phyloP scores from a whole-genome alignment of 2,888 invertebrate species.

The Ferdinandea cuprea region DNA sequence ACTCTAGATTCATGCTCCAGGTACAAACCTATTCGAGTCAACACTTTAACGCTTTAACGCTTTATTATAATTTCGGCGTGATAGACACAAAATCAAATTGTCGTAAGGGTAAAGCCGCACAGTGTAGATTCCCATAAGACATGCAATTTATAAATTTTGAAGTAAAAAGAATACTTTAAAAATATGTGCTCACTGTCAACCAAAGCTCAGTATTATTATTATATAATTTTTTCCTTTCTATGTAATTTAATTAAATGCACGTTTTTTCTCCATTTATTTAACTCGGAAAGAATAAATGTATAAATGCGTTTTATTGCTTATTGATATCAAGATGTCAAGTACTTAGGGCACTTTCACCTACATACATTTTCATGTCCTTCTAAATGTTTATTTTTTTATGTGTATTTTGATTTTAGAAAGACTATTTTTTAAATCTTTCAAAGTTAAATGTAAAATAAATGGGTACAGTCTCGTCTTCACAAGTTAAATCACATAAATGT shows the following conservation, averaged over 20 bases:
- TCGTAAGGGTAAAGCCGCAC: too few species aligned
- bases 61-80: too few species aligned
- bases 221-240: background rate
- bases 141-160: too few species aligned
- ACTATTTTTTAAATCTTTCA: background rate
- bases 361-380: constrained; percentile 9
- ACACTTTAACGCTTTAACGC: too few species aligned
- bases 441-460: constrained; percentile 49
- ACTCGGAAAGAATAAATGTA: constrained; percentile 29
- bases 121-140: too few species aligned
- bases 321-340: constrained; percentile 20
- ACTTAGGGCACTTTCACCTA: constrained; percentile 1
- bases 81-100: too few species aligned
- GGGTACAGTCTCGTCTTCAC: constrained; percentile 71
- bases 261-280: constrained; percentile 14
- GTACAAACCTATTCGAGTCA: too few species aligned
- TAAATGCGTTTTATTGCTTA: constrained; percentile 64
- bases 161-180: too few species aligned
- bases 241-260: constrained; percentile 34
- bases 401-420: constrained; percentile 28
- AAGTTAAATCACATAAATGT: constrained; percentile 71
- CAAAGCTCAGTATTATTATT: constrained; percentile 36
- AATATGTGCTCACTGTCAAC: background rate
- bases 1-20: too few species aligned
- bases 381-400: background rate